phyloP scores from a whole-genome alignment of 1,140 invertebrate genomes.

The Euwallacea similis region DNA sequence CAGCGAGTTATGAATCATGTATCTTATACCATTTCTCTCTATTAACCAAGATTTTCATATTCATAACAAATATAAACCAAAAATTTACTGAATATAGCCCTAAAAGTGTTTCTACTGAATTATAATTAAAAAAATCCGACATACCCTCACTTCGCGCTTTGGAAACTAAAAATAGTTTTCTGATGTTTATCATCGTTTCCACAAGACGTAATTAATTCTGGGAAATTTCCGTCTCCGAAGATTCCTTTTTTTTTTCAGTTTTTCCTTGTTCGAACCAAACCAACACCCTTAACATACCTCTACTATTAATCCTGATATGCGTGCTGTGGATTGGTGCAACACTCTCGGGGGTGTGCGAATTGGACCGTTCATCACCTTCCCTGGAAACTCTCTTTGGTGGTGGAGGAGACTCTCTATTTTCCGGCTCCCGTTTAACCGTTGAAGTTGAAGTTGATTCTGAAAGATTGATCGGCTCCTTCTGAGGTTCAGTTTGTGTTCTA shows the following conservation, averaged over 20 bases:
- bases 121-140: no score
- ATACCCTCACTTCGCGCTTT: no score
- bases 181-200: no score
- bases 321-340: conserved; percentile 58
- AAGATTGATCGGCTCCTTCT: conserved; percentile 65
- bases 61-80: no score
- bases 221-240: background rate
- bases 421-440: conserved; percentile 65
- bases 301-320: conserved; percentile 86
- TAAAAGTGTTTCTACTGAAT: no score
- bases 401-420: conserved; percentile 57
- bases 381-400: conserved; percentile 63
- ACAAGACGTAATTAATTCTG: no score
- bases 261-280: background rate
- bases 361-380: conserved; percentile 38
- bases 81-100: no score
- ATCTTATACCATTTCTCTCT: no score
- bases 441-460: conserved; percentile 55
- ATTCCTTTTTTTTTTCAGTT: no score
- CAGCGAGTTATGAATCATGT: no score
- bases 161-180: no score
- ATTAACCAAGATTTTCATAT: no score
- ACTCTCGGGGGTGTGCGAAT: background rate
- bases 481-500: conserved; percentile 57
- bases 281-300: conserved; percentile 64